Conservation (phyloP, 2,797 vertebrate species). For the Pipistrellus kuhlii region DNA sequence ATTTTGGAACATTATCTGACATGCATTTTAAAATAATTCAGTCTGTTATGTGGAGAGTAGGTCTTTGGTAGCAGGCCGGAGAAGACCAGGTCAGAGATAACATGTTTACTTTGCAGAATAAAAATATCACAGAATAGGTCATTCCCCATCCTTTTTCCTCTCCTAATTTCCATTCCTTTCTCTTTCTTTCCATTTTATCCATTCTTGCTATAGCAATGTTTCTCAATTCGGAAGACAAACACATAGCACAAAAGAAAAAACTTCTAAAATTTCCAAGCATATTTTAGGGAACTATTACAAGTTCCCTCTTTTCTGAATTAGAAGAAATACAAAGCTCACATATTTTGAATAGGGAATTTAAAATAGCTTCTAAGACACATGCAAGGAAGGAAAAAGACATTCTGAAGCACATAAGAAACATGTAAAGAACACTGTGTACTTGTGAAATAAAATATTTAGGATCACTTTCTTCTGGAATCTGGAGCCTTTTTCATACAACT, state of each 20-base stretch:
- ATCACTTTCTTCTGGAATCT: neutral
- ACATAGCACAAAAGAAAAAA: neutral
- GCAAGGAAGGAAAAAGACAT: neutral
- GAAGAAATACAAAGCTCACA: neutral
- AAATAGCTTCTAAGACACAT: neutral
- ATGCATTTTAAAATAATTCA: neutral
- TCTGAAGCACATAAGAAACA: neutral
- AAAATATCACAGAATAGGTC: neutral
- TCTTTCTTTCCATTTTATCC: neutral
- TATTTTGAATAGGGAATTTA: constrained; percentile 20
- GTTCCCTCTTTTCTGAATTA: neutral
- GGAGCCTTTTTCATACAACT: neutral
- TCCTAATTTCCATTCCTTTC: neutral
- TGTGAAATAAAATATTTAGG: neutral
- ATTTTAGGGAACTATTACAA: neutral
- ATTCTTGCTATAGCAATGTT: neutral
- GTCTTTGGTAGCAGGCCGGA: neutral
- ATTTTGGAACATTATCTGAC: neutral
- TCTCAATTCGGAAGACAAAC: neutral
- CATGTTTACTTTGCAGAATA: neutral
- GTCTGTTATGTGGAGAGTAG: neutral
- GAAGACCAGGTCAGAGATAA: neutral
- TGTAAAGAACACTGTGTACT: neutral
- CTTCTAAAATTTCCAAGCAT: neutral
- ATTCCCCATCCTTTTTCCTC: neutral